Evolutionary conservation across 2,797 vertebrate species (phyloP).

Genomic region (Cuniculus paca): DNA sequence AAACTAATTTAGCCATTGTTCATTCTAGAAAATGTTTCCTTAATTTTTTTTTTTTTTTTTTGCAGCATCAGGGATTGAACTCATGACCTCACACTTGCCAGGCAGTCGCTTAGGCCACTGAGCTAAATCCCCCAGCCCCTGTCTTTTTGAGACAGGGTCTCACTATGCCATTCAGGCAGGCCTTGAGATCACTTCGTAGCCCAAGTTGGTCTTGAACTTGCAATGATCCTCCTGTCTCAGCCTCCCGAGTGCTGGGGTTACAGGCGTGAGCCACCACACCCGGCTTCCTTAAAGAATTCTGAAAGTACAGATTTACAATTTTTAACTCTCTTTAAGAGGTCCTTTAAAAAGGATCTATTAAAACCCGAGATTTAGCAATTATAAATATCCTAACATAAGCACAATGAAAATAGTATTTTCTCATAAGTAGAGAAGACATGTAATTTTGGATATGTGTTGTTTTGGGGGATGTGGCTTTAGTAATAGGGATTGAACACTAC

Average conservation of each 20-base stretch:
- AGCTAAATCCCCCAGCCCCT: no score
- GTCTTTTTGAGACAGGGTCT: no score
- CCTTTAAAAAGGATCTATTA: conserved; percentile 18
- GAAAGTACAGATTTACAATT: conserved; percentile 36
- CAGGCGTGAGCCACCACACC: no score
- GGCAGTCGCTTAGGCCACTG: no score
- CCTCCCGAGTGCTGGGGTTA: no score
- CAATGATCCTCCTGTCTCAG: no score
- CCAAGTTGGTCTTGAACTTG: no score
- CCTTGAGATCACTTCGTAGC: no score
- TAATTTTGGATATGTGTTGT: background rate
- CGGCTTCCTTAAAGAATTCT: conserved; percentile 14
- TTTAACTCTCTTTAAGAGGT: background rate
- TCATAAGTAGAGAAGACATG: conserved; percentile 12
- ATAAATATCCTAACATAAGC: conserved; percentile 46
- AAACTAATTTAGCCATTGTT: conserved; percentile 20
- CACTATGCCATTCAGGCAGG: no score
- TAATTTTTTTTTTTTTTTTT: no score
- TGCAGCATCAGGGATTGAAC: no score
- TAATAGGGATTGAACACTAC: background rate
- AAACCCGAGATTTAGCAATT: conserved; percentile 44
- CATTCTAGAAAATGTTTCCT: conserved; percentile 57
- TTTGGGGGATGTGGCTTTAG: background rate
- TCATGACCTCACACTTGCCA: no score
- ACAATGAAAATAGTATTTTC: conserved; percentile 50